Evolutionary conservation across 2,888 invertebrate genomes (phyloP).

Genomic region (Nudaria mundana): DNA sequence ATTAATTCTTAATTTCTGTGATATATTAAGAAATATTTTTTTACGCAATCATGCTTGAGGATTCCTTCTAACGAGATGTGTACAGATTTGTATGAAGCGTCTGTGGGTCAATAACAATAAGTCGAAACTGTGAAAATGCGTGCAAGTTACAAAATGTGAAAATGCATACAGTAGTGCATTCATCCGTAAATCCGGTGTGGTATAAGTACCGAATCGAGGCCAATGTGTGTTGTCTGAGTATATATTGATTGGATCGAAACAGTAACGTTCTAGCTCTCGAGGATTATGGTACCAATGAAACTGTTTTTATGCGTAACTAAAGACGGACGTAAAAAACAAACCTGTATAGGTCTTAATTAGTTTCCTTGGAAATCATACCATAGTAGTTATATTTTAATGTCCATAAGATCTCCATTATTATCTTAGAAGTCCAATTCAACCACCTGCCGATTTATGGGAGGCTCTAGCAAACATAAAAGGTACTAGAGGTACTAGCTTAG

Average conservation of each 20-base stretch:
- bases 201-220: constrained; percentile 49
- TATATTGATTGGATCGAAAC: neutral
- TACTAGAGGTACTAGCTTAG: too few relatives aligned
- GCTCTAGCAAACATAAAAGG: too few relatives aligned
- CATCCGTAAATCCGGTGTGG: constrained; percentile 56
- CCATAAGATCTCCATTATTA: too few relatives aligned
- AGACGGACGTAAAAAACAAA: neutral
- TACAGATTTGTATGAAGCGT: too few relatives aligned
- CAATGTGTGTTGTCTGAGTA: constrained; percentile 29
- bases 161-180: constrained; percentile 42
- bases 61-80: too few relatives aligned
- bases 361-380: too few relatives aligned
- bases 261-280: neutral
- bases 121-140: constrained; percentile 10
- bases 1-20: neutral
- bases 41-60: neutral
- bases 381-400: too few relatives aligned
- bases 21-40: neutral
- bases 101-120: constrained; percentile 3
- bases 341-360: too few relatives aligned
- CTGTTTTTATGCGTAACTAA: neutral
- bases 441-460: too few relatives aligned
- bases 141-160: constrained; percentile 27
- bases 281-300: neutral
- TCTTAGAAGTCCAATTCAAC: too few relatives aligned